phyloP scores from a whole-genome alignment of 2,888 invertebrate genomes.

The Eudasyphora cyanicolor region DNA sequence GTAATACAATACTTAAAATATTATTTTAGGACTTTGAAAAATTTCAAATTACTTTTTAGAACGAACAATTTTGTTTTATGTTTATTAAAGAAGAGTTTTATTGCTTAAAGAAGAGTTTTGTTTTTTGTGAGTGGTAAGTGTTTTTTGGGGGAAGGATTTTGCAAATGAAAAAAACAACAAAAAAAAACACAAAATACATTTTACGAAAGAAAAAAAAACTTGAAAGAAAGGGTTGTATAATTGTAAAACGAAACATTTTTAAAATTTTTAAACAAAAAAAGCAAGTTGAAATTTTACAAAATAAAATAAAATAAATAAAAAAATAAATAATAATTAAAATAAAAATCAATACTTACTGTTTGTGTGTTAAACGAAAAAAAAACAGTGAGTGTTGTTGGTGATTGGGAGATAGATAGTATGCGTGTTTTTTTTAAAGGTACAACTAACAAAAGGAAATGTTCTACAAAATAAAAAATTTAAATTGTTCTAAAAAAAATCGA shows the following conservation, averaged over 20 bases:
- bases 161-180: background rate
- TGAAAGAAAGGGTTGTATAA: too few species aligned
- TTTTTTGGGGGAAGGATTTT: background rate
- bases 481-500: constrained; percentile 25
- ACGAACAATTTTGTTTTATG: background rate
- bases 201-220: constrained; percentile 35
- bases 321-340: constrained; percentile 44
- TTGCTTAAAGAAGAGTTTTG: background rate
- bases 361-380: constrained; percentile 26
- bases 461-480: constrained; percentile 49
- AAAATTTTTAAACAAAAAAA: constrained; percentile 40
- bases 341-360: constrained; percentile 17
- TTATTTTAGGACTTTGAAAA: constrained; percentile 49
- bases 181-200: background rate
- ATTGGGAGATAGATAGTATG: constrained; percentile 20
- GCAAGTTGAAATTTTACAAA: constrained; percentile 66
- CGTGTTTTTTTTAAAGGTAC: constrained; percentile 39
- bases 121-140: constrained; percentile 3
- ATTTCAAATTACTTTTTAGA: constrained; percentile 63
- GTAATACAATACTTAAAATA: constrained; percentile 8
- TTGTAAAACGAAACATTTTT: background rate
- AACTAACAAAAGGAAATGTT: constrained; percentile 23
- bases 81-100: constrained; percentile 44
- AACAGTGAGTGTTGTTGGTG: constrained; percentile 48
- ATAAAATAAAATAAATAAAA: constrained; percentile 38